Evolutionary conservation across 1,140 invertebrate species (phyloP).

Genomic region (Ceratosolen solmsi): DNA sequence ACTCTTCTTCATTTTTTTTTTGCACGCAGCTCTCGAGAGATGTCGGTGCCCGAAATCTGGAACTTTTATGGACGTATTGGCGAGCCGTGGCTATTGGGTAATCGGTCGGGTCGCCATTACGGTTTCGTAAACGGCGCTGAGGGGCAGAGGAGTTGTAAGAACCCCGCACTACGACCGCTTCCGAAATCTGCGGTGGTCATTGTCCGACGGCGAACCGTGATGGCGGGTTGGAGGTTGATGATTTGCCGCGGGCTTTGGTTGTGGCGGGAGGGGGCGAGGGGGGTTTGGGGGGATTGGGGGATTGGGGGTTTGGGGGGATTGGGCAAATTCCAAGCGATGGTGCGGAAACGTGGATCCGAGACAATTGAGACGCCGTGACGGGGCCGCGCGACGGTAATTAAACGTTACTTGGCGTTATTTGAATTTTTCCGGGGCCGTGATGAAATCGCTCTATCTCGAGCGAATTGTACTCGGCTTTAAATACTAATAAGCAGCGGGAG

Average conservation of each 20-base stretch:
- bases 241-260: too few relatives aligned
- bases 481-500: not conserved
- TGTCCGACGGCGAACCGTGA: not conserved
- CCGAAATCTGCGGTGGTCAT: conserved; percentile 48
- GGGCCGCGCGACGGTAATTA: not conserved
- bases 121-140: conserved; percentile 32
- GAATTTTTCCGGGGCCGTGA: not conserved
- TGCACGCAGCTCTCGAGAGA: not conserved
- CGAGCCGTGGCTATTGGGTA: not conserved
- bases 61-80: conserved; percentile 12
- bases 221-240: not conserved
- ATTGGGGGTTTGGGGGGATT: too few relatives aligned
- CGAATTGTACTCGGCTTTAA: not conserved
- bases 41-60: conserved; percentile 3
- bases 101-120: not conserved
- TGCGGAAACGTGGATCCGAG: conserved; percentile 1
- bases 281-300: too few relatives aligned
- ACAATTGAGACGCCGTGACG: not conserved
- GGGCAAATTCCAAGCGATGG: not conserved
- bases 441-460: not conserved
- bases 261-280: too few relatives aligned
- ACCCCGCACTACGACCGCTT: conserved; percentile 30
- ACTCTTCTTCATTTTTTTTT: not conserved
- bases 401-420: not conserved
- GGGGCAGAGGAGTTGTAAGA: conserved; percentile 21